Evolutionary conservation across 1,140 invertebrate genomes (phyloP), one percentile per base, ranked within the genome.

Genomic region (Rhagoletis pomonella): DNA sequence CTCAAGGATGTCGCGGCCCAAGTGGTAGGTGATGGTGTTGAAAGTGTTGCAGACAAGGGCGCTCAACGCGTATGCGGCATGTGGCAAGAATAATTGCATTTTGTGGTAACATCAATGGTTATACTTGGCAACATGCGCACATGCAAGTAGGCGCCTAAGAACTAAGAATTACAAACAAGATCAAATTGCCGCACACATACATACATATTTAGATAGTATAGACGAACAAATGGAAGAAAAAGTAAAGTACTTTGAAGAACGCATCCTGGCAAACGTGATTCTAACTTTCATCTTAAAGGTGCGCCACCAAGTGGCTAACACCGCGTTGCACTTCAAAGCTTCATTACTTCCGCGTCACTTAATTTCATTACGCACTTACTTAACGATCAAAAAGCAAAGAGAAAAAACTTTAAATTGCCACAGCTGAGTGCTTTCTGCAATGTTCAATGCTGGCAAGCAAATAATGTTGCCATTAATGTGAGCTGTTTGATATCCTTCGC

Each of bases 51-150:
- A 81, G 44, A 29, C 50, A 58, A 55, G 47, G 19, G 47, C 17
- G n/a, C 42, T 81, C 47, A 81, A 29, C 73, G 73, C 50, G 12
- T 81, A 44, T 47, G 67, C 4, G 39, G 67, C 14, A 4, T 12
- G 42, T 81, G n/a, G 73, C 14, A 55, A 58, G 42, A 29, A 81
- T 81, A 81, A 81, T 81, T 81, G 73, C n/a, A 81, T 81, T 81
- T 81, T 55, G 73, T 81, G 47, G 73, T 42, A 81, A 81, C 47
- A 17, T 50, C 14, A n/a, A 50, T 42, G 69, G 4, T 12, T 3
- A 9, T 7, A 12, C 29, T 1, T 67, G 7, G 3, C 7, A n/a
- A 65, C 17, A 64, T 64, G 17, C 6, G 17, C 17, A n/a, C 5
- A n/a, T 3, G 14, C 17, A n/a, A n/a, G 65, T 5, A 67, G 29